Percentiles rank a stretch among this genome's conserved stretches.
Conservation (phyloP, 2,113 vertebrate genomes). For the Taxidea taxus region DNA sequence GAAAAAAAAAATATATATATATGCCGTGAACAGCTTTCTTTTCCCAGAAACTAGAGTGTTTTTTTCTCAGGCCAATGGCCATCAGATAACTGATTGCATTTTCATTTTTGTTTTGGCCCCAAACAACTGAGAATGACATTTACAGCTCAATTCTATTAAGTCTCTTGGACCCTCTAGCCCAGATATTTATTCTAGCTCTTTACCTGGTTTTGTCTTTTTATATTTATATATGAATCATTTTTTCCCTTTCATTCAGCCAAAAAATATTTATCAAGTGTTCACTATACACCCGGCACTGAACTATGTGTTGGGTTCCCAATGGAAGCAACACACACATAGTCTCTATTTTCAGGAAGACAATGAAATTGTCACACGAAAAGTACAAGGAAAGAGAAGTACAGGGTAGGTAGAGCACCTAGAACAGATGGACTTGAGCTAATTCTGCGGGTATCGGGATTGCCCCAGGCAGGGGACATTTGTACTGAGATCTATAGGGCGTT, state of each 20-base stretch:
- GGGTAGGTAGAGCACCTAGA: neutral
- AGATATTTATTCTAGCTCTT: conserved; percentile 50
- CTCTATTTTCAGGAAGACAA: neutral
- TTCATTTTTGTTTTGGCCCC: neutral
- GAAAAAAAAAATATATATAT: neutral
- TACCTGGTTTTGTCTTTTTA: neutral
- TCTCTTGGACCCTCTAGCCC: neutral
- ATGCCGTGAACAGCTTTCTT: neutral
- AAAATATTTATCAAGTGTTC: neutral
- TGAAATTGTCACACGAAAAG: neutral
- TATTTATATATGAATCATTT: neutral
- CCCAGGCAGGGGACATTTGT: neutral
- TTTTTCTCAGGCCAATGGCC: neutral
- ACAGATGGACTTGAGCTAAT: neutral
- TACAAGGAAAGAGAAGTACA: neutral
- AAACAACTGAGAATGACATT: neutral
- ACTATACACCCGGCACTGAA: neutral
- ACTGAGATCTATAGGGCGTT: neutral
- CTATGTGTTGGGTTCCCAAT: neutral
- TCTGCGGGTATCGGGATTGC: no score
- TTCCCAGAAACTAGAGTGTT: neutral
- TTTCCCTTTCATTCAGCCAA: neutral
- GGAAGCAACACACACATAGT: neutral
- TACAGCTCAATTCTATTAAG: conserved; percentile 36
- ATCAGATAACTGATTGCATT: neutral